Conservation (phyloP, 2,888 invertebrate species). For the Drosophila planitibia region DNA sequence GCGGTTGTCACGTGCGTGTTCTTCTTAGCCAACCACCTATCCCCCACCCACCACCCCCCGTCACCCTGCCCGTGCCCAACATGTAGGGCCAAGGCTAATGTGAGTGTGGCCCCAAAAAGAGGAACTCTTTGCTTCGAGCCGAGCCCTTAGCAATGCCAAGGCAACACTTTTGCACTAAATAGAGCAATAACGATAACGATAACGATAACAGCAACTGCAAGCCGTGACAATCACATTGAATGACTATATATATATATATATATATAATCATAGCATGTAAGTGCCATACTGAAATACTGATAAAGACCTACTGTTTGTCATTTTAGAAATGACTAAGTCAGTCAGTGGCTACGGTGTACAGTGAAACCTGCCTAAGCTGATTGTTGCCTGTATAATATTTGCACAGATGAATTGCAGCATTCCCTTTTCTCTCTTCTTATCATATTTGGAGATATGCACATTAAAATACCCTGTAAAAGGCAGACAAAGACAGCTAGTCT, state of each 20-base stretch:
- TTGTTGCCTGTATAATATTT: background rate
- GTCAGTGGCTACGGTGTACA: background rate
- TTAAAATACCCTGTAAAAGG: background rate
- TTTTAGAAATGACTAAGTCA: background rate
- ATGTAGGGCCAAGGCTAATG: slow-evolving; percentile 20
- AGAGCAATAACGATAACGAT: slow-evolving; percentile 3
- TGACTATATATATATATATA: background rate
- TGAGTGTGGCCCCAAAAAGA: slow-evolving; percentile 20
- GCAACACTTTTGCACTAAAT: background rate
- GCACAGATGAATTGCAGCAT: background rate
- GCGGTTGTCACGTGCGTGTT: slow-evolving; percentile 54
- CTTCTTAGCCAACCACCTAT: background rate
- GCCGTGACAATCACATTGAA: background rate
- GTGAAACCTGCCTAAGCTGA: background rate
- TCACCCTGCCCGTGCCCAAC: background rate
- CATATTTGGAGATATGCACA: background rate
- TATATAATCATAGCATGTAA: background rate
- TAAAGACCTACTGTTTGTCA: background rate
- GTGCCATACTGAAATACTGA: background rate
- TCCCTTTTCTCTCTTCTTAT: background rate
- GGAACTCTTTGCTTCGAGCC: slow-evolving; percentile 13
- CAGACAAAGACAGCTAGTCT: background rate
- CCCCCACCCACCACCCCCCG: background rate
- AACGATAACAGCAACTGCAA: slow-evolving; percentile 8
- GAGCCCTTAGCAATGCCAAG: background rate